Evolutionary conservation across 2,797 vertebrate genomes (phyloP).

Genomic region (Catamblyrhynchus diadema): DNA sequence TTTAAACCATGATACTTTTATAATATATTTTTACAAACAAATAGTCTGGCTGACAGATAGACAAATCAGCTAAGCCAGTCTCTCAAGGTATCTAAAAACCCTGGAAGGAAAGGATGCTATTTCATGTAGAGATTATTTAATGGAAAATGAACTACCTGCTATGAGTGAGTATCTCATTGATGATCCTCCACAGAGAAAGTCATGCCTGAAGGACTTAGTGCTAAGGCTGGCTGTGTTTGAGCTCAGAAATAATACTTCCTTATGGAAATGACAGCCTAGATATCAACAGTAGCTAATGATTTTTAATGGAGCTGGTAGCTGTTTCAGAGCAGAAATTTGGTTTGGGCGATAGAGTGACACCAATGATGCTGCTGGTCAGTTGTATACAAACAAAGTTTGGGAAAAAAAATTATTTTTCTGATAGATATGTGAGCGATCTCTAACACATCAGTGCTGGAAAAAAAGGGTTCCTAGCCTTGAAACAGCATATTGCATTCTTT

Average conservation of each 20-base stretch:
- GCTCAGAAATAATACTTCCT: neutral
- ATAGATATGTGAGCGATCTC: neutral
- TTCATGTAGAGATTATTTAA: neutral
- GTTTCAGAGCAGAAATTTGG: neutral
- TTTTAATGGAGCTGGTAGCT: neutral
- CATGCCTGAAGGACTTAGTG: neutral
- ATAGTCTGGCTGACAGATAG: neutral
- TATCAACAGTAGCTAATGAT: neutral
- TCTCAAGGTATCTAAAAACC: neutral
- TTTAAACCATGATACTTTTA: neutral
- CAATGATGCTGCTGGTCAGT: neutral
- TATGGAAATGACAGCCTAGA: neutral
- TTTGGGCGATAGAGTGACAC: neutral
- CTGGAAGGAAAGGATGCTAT: neutral
- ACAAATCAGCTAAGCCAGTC: neutral
- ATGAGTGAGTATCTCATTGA: neutral
- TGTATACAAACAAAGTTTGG: neutral
- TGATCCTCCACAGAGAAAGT: neutral
- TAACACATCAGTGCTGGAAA: neutral
- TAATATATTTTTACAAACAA: neutral
- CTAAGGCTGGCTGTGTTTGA: neutral
- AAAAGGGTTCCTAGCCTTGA: neutral
- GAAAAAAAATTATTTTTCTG: neutral
- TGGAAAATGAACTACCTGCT: constrained; percentile 3
- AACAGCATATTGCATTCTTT: neutral